A percentile compares a stretch with the other conserved stretches of the same genome.
phyloP scores from a whole-genome alignment of 2,888 invertebrate genomes.

The Ptilodon capucinus region DNA sequence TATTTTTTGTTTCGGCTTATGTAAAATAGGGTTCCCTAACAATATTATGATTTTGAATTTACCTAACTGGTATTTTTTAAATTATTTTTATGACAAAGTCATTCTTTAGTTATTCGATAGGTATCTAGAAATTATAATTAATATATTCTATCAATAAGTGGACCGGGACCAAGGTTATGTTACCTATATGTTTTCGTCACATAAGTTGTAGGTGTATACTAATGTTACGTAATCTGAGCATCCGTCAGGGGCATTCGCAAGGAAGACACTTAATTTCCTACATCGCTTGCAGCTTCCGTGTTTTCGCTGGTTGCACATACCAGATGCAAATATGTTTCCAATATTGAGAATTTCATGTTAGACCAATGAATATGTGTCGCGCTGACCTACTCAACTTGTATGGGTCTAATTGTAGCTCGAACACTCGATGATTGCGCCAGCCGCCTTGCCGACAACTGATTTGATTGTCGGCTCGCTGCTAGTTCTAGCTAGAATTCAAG shows the following conservation, averaged over 20 bases:
- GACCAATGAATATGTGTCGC: constrained; percentile 23
- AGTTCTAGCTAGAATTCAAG: constrained; percentile 28
- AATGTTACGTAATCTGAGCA: constrained; percentile 34
- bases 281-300: constrained; percentile 6
- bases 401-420: constrained; percentile 47
- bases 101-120: too few relatives aligned
- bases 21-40: constrained; percentile 50
- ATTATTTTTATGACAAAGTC: too few relatives aligned
- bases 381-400: constrained; percentile 25
- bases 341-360: constrained; percentile 7
- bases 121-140: too few relatives aligned
- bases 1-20: constrained; percentile 55
- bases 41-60: constrained; percentile 29
- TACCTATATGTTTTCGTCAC: too few relatives aligned
- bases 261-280: constrained; percentile 38
- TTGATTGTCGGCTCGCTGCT: constrained; percentile 48
- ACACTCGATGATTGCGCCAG: constrained; percentile 50
- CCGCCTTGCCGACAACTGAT: constrained; percentile 51
- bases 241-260: constrained; percentile 20
- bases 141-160: too few relatives aligned
- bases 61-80: neutral
- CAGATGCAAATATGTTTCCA: constrained; percentile 19
- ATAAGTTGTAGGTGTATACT: constrained; percentile 24
- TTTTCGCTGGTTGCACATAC: constrained; percentile 17
- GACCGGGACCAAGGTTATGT: too few relatives aligned